phyloP scores from a whole-genome alignment of 2,888 invertebrate species.

The Helobdella robusta region DNA sequence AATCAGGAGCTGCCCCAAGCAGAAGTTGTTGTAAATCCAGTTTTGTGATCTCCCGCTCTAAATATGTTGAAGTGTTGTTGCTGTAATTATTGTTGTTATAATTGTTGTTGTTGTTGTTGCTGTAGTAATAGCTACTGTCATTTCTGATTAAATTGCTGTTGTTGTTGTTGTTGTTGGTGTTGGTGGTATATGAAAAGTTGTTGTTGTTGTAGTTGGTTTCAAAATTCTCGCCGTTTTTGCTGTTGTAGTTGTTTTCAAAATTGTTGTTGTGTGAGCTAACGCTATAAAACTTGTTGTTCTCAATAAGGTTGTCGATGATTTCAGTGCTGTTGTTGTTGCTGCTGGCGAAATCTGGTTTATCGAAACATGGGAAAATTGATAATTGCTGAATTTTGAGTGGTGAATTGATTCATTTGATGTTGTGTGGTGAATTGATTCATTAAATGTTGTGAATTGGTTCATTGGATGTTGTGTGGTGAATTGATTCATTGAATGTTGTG shows the following conservation, averaged over 20 bases:
- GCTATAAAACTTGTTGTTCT: neutral
- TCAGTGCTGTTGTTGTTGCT: no score
- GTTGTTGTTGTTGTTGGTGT: neutral
- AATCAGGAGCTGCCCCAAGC: conserved; percentile 30
- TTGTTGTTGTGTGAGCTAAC: neutral
- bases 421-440: no score
- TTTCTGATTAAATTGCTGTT: neutral
- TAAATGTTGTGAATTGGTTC: no score
- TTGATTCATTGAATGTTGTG: no score
- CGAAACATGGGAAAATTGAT: no score
- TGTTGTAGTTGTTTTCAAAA: neutral
- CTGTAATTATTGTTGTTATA: neutral
- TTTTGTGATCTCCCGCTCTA: conserved; percentile 9
- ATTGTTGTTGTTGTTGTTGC: neutral
- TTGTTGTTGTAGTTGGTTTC: neutral
- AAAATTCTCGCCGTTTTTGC: no score
- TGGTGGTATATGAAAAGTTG: neutral
- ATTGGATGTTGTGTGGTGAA: no score
- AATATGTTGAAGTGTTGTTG: neutral
- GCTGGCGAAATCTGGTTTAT: no score
- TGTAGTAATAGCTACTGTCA: neutral
- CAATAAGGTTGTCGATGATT: neutral
- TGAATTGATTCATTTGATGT: no score
- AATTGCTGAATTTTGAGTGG: no score
- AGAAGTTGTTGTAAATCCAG: conserved; percentile 15